Conservation (phyloP, 37 sponge, comb jelly and placozoan genomes). For the Diacarnus erythraeanus region DNA sequence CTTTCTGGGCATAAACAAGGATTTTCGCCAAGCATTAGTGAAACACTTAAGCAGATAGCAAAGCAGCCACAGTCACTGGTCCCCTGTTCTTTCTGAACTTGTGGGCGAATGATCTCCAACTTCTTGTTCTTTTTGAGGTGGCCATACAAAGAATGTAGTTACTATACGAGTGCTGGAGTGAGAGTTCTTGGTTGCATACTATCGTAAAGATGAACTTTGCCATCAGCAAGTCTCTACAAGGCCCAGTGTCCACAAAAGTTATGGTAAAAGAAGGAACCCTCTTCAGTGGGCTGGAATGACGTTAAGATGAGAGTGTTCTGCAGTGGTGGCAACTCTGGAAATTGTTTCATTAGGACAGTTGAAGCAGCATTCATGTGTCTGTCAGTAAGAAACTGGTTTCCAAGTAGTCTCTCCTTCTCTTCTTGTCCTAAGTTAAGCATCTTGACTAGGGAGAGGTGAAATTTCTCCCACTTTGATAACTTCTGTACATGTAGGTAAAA, state of each 20-base stretch:
- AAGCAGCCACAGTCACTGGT: slow-evolving; percentile 12
- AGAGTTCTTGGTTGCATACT: neutral
- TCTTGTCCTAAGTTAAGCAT: too few species aligned
- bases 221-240: neutral
- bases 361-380: neutral
- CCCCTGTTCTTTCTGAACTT: slow-evolving; percentile 6
- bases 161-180: neutral
- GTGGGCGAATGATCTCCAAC: neutral
- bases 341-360: neutral
- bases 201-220: slow-evolving; percentile 10
- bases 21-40: neutral
- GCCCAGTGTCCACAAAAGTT: slow-evolving; percentile 8
- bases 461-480: too few species aligned
- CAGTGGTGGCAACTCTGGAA: neutral
- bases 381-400: slow-evolving; percentile 17
- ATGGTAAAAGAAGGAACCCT: neutral
- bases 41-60: slow-evolving; percentile 4
- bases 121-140: neutral
- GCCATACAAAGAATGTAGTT: slow-evolving; percentile 2
- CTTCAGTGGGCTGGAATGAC: slow-evolving; percentile 3
- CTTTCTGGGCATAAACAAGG: slow-evolving; percentile 11
- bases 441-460: too few species aligned
- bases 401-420: neutral
- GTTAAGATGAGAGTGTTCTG: neutral
- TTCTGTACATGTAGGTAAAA: too few species aligned